Evolutionary conservation across 2,113 vertebrate species (phyloP), one percentile per base, ranked within the genome.

Genomic region (Myrmecobius fasciatus): DNA sequence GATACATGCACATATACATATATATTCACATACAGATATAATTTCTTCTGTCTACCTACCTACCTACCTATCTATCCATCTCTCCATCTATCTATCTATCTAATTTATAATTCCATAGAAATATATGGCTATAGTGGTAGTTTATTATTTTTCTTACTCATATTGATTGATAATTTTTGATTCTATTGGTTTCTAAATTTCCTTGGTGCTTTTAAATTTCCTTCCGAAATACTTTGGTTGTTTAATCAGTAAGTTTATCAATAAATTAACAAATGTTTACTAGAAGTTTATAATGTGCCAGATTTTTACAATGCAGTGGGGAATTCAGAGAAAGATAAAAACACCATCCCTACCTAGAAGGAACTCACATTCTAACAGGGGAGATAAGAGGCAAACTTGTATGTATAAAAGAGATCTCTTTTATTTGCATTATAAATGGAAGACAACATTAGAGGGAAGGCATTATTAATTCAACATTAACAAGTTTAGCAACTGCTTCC

Each of bases 121-220:
- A 94, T 88, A 1, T n/a, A 89, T 93, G 56, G 75, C 53, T 20
- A 46, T 22, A 89, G 20, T 94, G 31, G 26, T 67, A 93, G 56
- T 96, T 95, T 53, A 89, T 51, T 25, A 75, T 47, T 91, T 90
- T 89, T 22, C 24, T 1, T 93, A 95, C 94, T 92, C 56, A 89
- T 48, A 91, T 93, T 93, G 14, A 83, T 8, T 52, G 92, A 43
- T 83, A 60, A 93, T 75, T 8, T 91, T 25, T 96, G 28, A 90
- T 48, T 51, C 5, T 49, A 90, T 48, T 92, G 25, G 75, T 3
- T 92, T 91, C 75, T 90, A 91, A 91, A 91, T 95, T 91, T 94
- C 20, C 31, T 93, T 91, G 89, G 2, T 91, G 52, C 88, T 43
- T 95, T 11, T 3, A 88, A 26, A 94, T 94, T 92, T 93, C 93